Percentiles rank a stretch among this genome's conserved stretches.
Evolutionary conservation across 2,113 vertebrate species (phyloP).

Genomic region (Python bivittatus): DNA sequence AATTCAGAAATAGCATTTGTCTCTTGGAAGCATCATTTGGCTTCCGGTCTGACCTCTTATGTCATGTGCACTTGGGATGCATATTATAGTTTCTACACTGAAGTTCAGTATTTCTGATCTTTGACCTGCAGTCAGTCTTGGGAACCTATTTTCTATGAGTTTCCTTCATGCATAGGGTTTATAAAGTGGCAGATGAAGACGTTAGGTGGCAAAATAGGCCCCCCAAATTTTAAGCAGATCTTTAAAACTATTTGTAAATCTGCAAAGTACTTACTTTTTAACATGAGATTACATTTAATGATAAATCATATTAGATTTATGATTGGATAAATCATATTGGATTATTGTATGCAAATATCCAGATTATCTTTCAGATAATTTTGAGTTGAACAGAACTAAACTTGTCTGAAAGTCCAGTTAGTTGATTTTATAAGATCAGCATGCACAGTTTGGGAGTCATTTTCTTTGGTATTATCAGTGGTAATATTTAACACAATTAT

Average conservation of each 20-base stretch:
- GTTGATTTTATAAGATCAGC: conserved; percentile 58
- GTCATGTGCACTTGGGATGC: neutral
- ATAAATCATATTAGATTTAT: neutral
- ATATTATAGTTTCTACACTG: neutral
- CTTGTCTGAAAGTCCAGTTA: conserved; percentile 66
- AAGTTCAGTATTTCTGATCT: neutral
- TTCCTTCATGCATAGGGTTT: neutral
- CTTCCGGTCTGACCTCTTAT: neutral
- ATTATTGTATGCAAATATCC: conserved; percentile 37
- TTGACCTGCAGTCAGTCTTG: neutral
- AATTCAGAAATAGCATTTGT: neutral
- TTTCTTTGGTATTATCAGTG: conserved; percentile 51
- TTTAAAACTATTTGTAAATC: neutral
- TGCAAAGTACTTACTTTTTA: neutral
- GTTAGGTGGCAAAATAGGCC: neutral
- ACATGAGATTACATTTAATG: neutral
- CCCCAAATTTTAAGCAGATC: neutral
- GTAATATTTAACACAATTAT: conserved; percentile 68
- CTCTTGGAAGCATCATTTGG: conserved; percentile 2
- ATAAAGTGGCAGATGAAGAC: neutral
- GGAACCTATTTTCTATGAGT: neutral
- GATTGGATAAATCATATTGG: neutral
- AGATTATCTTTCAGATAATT: neutral
- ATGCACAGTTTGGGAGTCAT: conserved; percentile 55
- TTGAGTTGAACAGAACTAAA: conserved; percentile 48